phyloP scores from a whole-genome alignment of 2,888 invertebrate species.

The Trissolcus japonicus region DNA sequence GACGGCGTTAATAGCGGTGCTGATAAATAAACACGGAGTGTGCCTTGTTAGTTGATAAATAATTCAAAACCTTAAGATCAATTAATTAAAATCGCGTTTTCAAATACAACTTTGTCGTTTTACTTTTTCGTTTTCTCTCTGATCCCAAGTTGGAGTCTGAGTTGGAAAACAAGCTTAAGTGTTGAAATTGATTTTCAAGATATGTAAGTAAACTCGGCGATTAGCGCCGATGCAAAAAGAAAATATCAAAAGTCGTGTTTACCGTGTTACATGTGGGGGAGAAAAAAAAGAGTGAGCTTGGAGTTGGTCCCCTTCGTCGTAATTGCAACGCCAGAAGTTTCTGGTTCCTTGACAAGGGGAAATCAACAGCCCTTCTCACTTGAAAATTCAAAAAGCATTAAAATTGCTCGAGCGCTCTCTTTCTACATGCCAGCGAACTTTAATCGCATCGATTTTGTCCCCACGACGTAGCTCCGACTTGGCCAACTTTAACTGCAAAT shows the following conservation, averaged over 20 bases:
- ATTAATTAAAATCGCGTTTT: no score
- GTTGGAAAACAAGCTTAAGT: no score
- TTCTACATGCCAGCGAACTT: constrained; percentile 43
- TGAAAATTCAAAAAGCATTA: constrained; percentile 50
- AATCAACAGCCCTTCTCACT: constrained; percentile 52
- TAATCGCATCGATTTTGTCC: constrained; percentile 52
- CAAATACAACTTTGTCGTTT: no score
- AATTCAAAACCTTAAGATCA: no score
- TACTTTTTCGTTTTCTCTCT: no score
- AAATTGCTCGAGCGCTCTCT: constrained; percentile 48
- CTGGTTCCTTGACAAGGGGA: constrained; percentile 24
- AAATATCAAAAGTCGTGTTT: constrained; percentile 1
- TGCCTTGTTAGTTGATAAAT: no score
- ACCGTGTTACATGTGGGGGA: no score
- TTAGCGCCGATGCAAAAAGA: not conserved
- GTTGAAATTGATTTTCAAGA: no score
- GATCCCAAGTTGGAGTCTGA: no score
- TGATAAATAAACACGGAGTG: constrained; percentile 17
- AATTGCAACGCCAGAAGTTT: constrained; percentile 21
- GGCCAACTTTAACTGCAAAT: constrained; percentile 25
- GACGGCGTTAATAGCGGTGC: constrained; percentile 15
- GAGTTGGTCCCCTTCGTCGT: constrained; percentile 15
- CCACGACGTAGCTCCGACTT: constrained; percentile 4
- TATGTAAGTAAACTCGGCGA: not conserved
- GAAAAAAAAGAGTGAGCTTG: not conserved